Evolutionary conservation across 1,140 invertebrate genomes (phyloP), one percentile per base, ranked within the genome.

Genomic region (Trissolcus basalis): DNA sequence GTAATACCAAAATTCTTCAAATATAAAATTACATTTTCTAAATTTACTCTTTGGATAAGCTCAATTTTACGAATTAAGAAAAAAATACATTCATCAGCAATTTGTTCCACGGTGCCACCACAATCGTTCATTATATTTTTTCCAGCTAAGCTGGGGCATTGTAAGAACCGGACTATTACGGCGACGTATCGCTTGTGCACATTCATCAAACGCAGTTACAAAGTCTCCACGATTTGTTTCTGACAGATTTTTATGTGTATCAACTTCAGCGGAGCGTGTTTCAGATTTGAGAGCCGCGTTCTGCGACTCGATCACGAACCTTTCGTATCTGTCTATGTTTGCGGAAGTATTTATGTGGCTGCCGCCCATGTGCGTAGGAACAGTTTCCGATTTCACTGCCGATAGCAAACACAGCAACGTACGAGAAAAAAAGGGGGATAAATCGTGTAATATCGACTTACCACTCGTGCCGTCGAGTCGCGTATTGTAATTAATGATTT

Each of bases 171-270:
- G 55, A 70, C 54, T 35, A 65, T 71, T 67, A 55, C 51, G 32
- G 32, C 75, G 53, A 59, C 36, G 44, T 61, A 55, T 69, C 43
- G 54, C 44, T 39, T 45, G 44, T 45, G 60, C 65, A 70, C 70
- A 45, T 78, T 73, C 54, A 73, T 73, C 70, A 73, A 55, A 44
- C 49, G 56, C 59, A 70, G 76, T 73, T 73, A 78, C 70, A 70
- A 70, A 73, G 70, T 73, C 55, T 70, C 49, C 16, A 14, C 65
- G 70, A 73, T 27, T 78, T 78, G 70, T 73, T 65, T 45, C 60
- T 70, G 76, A 78, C 76, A 78, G 59, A 77, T 78, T 78, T 78
- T 78, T 78, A 73, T 70, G 61, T 78, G 76, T 73, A 78, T 73
- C 61, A 72, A 74, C 76, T 78, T 70, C 70, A 70, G 19, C 56